Conservation (phyloP, 2,113 vertebrate genomes). For the Trichomycterus rosablanca region DNA sequence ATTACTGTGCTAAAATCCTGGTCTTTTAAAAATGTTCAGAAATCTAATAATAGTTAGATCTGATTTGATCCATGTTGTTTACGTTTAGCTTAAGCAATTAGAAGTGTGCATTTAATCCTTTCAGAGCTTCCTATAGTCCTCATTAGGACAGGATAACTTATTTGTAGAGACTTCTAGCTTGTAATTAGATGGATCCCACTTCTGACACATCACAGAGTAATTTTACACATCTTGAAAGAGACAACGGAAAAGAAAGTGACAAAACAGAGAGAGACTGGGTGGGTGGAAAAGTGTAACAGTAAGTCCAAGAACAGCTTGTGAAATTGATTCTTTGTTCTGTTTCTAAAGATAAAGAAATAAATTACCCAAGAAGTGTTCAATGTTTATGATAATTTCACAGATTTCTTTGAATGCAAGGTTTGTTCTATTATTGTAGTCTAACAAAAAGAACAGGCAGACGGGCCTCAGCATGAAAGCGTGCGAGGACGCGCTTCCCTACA, state of each 20-base stretch:
- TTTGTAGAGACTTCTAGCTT: slow-evolving; percentile 19
- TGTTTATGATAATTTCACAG: slow-evolving; percentile 19
- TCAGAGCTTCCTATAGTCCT: background rate
- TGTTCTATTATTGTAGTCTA: too few species aligned
- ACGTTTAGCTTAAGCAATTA: too few species aligned
- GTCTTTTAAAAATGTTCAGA: too few species aligned
- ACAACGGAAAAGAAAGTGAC: background rate
- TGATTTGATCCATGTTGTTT: too few species aligned
- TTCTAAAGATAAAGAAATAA: slow-evolving; percentile 25
- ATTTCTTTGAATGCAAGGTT: too few species aligned
- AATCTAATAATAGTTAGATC: too few species aligned
- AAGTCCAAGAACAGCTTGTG: slow-evolving; percentile 27
- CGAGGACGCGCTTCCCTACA: too few species aligned
- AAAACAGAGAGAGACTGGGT: slow-evolving; percentile 6
- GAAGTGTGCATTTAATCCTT: too few species aligned
- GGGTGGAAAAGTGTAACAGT: slow-evolving; percentile 14
- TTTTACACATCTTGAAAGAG: slow-evolving; percentile 16
- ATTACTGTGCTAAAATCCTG: too few species aligned
- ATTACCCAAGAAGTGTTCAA: too few species aligned
- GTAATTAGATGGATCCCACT: slow-evolving; percentile 17
- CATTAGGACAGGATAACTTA: background rate
- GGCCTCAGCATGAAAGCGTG: too few species aligned
- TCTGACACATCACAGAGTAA: slow-evolving; percentile 22
- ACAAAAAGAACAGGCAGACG: too few species aligned
- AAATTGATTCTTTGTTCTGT: slow-evolving; percentile 33